Evolutionary conservation across 92 coral and sea anemone species (phyloP).

Genomic region (Paragorgia papillata): DNA sequence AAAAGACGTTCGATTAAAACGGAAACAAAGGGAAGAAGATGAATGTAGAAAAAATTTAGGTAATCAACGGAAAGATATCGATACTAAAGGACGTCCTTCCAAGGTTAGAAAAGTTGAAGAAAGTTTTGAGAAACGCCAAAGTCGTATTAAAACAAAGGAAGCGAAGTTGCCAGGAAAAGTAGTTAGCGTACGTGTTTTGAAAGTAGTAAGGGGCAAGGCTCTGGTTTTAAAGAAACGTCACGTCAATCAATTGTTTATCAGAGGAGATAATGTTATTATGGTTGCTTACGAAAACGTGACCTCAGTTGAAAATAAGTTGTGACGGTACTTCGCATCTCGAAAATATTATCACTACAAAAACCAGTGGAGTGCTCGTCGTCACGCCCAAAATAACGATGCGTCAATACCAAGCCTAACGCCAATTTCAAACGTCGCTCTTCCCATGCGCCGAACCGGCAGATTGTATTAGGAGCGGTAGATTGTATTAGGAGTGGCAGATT

Average conservation of each 20-base stretch:
- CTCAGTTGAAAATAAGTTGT: background rate
- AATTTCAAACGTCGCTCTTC: too few relatives aligned
- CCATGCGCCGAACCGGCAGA: too few relatives aligned
- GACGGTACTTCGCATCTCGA: too few relatives aligned
- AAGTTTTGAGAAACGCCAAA: background rate
- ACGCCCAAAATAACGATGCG: too few relatives aligned
- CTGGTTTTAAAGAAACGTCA: slow-evolving; percentile 87
- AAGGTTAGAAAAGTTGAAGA: slow-evolving; percentile 5
- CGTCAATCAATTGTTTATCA: slow-evolving; percentile 88
- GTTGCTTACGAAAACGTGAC: slow-evolving; percentile 61
- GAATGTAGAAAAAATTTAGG: background rate
- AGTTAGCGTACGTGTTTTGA: slow-evolving; percentile 43
- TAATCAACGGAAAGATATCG: slow-evolving; percentile 18
- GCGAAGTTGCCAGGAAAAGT: slow-evolving; percentile 30
- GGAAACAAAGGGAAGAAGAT: background rate
- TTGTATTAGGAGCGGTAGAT: too few relatives aligned
- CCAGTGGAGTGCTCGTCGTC: too few relatives aligned
- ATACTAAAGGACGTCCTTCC: background rate
- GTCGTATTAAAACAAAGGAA: background rate
- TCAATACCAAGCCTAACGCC: too few relatives aligned
- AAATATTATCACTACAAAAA: too few relatives aligned
- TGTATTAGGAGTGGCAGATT: too few relatives aligned
- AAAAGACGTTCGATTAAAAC: background rate
- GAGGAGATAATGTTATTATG: slow-evolving; percentile 97
- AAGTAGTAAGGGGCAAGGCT: slow-evolving; percentile 66